Evolutionary conservation across 1,140 invertebrate genomes (phyloP), one percentile per base, ranked within the genome.

Genomic region (Pseudomyrmex cubaensis): DNA sequence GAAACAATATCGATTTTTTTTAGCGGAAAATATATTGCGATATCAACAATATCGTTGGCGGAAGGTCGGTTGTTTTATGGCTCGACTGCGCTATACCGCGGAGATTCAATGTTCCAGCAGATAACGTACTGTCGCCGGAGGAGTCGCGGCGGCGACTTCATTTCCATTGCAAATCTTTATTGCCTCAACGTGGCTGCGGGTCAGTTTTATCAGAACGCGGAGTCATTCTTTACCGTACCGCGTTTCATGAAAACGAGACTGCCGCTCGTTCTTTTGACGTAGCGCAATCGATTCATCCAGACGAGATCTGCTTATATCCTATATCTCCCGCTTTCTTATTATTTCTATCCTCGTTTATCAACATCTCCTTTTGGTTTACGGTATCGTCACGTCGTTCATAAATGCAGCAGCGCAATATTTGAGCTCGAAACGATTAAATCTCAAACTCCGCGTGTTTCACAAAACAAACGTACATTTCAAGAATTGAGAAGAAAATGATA

Each of bases 111-210:
- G 67, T n/a, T 15, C 20, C 17, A 56, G 54, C 44, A 69, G 76
- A 82, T 85, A 88, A 88, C 72, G 66, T 72, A 85, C 48, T 13
- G 56, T 50, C 64, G 66, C 48, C 48, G 9, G 69, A 73, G 69
- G 54, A 80, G 80, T 78, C 69, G 20, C 22, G 35, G 35, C 52
- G 57, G 15, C 52, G 57, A 10, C 50, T 63, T 50, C 50, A 87
- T 87, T 88, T 83, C 86, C 83, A 87, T 87, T 85, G 86, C 86
- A 88, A 83, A 88, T 88, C 83, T 75, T 87, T 85, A 88, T 88
- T 77, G 83, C 66, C 56, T 48, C 35, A 52, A 15, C 20, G 17
- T 69, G 20, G 63, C 57, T 74, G 62, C 67, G 57, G 87, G 72
- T 88, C 86, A 88, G 64, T 87, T 88, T 87, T 85, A 88, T 88